Base-by-base conservation (phyloP, 2,797 vertebrate species). In the Gouania willdenowi region DNA sequence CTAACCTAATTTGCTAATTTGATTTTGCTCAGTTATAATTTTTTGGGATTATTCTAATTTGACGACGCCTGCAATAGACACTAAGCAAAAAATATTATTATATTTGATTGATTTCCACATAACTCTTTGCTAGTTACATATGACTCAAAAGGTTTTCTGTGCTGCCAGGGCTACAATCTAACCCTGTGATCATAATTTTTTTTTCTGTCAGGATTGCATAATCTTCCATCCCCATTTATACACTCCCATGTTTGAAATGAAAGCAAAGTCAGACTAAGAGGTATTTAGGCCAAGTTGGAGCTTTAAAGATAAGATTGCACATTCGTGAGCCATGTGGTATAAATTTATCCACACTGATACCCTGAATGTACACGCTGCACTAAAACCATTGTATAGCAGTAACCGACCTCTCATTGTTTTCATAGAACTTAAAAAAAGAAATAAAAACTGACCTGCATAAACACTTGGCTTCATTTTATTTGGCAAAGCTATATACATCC, bases 201-300 rank as follows among this genome's bases (percentile, higher is more conserved):
- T n/a, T n/a, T n/a, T n/a, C n/a, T n/a, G n/a, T 33, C 19, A 32
- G 15, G 2, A 14, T 75, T 69, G 64, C 5, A 46, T 56, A 69
- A 67, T n/a, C n/a, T n/a, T n/a, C n/a, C n/a, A n/a, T n/a, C n/a
- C n/a, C n/a, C n/a, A n/a, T n/a, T n/a, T n/a, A n/a, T n/a, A n/a
- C n/a, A n/a, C n/a, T n/a, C n/a, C n/a, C n/a, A n/a, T n/a, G n/a
- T 8, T 17, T 6, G 12, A 9, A 43, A 27, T 5, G 5, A 51
- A 49, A 26, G 32, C 24, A 48, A 18, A 56, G 15, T n/a, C 26
- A 26, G n/a, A 42, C 7, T 6, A 16, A 18, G 5, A 25, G 6
- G 13, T 17, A 3, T 10, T n/a, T 22, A 24, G 59, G 29, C 26
- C 30, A 34, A 25, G 20, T 20, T 33, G 3, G 11, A 28, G 21